Evolutionary conservation across 2,797 vertebrate species (phyloP), one percentile per base, ranked within the genome.

Genomic region (Esox lucius): DNA sequence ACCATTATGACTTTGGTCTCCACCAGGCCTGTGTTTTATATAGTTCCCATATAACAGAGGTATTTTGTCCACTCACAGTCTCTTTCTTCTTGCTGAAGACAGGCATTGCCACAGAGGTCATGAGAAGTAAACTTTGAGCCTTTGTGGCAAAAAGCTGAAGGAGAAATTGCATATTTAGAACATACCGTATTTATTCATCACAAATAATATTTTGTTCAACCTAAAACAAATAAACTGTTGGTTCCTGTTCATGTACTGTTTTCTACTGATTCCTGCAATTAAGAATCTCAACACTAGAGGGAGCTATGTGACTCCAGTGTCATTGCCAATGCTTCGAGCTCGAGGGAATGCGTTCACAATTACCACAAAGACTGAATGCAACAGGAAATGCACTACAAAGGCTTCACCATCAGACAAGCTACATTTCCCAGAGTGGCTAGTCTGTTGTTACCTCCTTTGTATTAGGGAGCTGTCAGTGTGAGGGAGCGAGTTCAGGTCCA

Each of bases 21-120:
- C 12, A 24, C n/a, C n/a, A 46, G 22, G 9, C 39, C 39, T 15
- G 24, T 42, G 12, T 46, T 16, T 8, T 46, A 15, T 7, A 26
- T 11, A 22, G 42, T 46, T 46, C 1, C 42, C 19, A 35, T 49
- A 5, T 39, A 48, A 49, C 71, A 26, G 12, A 48, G 56, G 19
- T 7, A 16, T 26, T 48, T 8, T 11, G 59, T 13, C 39, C 17
- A 61, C 68, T 64, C 5, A 96, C 95, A 0, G 95, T 96, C 85
- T 96, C 95, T 0, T 96, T 96, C 90, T 96, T 96, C 84, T 95
- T 96, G 87, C 96, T 96, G 91, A 96, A 96, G 74, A 96, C 96
- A 0, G 96, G 96, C 95, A 96, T 96, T 73, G 96, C 95, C 85
- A 96, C 95, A 0, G 95, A 95, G 16, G 95, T 96, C 93, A 96